Base-by-base conservation (phyloP, 2,888 invertebrate genomes). In the Chorisops tibialis region DNA sequence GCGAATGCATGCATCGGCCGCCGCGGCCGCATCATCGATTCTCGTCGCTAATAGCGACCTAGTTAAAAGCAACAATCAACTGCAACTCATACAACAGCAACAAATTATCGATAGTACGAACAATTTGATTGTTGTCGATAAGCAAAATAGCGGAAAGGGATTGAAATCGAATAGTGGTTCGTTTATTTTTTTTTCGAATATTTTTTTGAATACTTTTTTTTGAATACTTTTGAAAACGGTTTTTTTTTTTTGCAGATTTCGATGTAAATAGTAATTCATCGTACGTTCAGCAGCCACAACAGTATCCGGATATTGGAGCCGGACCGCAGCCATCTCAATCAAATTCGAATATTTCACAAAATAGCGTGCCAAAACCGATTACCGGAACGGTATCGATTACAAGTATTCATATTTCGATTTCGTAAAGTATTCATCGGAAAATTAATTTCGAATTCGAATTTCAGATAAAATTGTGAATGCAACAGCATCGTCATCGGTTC, bases 1-100 rank as follows among this genome's bases (percentile, higher is more conserved):
- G 49, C 72, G 73, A 54, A 66, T 75, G 67, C 72, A 74, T 41
- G 63, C 68, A 21, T 47, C 61, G 3, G 59, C 43, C 50, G 16
- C 24, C 14, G 56, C 54, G 9, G 7, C 4, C 22, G 37, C 30
- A 1, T 37, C 39, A 4, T 30, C 54, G 4, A 14, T 16, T 6
- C 14, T 39, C 12, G 38, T 16, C 45, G 38, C 7, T 12, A 21
- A 43, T 49, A 14, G 21, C 18, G 4, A 12, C 35, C 4, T 2
- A n/a, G 30, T 19, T 14, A 49, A 19, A 43, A 63, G 14, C 52
- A 45, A 5, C 30, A 47, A 11, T 16, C 24, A 14, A 12, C 6
- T 50, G 7, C 49, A 49, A 24, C 7, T 16, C 18, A 18, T 16
- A 4, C 37, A 19, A 45, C 21, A 19, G 5, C 22, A 24, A 51